Evolutionary conservation across 2,113 vertebrate species (phyloP).

Genomic region (Lontra canadensis): DNA sequence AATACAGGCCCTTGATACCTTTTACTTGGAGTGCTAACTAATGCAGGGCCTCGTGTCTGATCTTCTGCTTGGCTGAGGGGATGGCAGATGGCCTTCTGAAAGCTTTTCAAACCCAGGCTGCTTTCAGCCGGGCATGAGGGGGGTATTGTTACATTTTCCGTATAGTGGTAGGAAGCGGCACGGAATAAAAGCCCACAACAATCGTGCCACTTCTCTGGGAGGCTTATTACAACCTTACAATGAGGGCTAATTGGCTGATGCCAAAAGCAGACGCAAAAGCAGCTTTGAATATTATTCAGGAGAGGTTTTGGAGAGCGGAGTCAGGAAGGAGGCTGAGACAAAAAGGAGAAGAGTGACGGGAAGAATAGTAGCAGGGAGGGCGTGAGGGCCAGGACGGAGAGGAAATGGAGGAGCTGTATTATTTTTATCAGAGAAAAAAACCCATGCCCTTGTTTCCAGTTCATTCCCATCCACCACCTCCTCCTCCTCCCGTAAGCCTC

Average conservation of each 20-base stretch:
- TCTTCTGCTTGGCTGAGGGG: background rate
- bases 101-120: slow-evolving; percentile 50
- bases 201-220: slow-evolving; percentile 55
- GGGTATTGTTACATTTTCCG: background rate
- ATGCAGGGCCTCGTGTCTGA: slow-evolving; percentile 37
- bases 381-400: background rate
- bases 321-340: background rate
- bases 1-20: background rate
- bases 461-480: background rate
- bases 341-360: background rate
- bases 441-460: background rate
- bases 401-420: background rate
- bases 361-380: background rate
- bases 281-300: slow-evolving; percentile 52
- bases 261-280: slow-evolving; percentile 44
- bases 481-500: background rate
- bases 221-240: slow-evolving; percentile 42
- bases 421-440: background rate
- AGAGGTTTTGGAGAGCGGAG: slow-evolving; percentile 14
- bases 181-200: slow-evolving; percentile 40
- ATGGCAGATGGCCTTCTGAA: slow-evolving; percentile 64
- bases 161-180: background rate
- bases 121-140: slow-evolving; percentile 5
- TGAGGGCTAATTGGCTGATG: slow-evolving; percentile 58
- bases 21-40: slow-evolving; percentile 48